A percentile compares a stretch with the other conserved stretches of the same genome.
phyloP scores from a whole-genome alignment of 2,888 invertebrate species.

The Oxystoma pomonae region DNA sequence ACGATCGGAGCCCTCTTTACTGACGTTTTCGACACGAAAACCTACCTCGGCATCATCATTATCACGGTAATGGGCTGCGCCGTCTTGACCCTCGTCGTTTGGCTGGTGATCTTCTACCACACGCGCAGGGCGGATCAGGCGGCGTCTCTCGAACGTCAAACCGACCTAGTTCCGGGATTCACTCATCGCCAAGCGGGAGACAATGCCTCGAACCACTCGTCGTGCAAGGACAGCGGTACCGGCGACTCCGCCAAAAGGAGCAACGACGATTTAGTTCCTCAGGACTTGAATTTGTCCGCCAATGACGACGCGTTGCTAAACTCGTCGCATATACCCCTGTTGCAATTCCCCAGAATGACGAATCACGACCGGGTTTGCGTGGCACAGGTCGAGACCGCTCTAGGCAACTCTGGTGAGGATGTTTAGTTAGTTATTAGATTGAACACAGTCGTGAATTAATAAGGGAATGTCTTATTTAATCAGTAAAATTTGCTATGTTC shows the following conservation, averaged over 20 bases:
- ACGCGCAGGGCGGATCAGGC: constrained; percentile 62
- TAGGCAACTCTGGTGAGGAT: neutral
- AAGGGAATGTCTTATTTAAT: too few species aligned
- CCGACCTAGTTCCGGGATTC: constrained; percentile 24
- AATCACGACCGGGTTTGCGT: constrained; percentile 40
- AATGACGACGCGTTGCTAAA: constrained; percentile 9
- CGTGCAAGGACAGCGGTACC: constrained; percentile 77
- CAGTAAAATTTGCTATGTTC: too few species aligned
- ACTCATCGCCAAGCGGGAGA: constrained; percentile 42
- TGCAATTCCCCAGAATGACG: constrained; percentile 39
- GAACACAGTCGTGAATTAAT: too few species aligned
- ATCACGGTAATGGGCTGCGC: constrained; percentile 89
- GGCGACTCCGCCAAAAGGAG: constrained; percentile 75
- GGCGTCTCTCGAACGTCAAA: constrained; percentile 34
- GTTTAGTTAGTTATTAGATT: neutral
- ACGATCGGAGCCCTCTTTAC: constrained; percentile 13
- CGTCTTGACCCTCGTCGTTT: constrained; percentile 84
- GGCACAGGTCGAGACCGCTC: constrained; percentile 2
- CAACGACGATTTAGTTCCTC: constrained; percentile 47
- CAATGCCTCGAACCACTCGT: constrained; percentile 69
- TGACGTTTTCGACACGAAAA: constrained; percentile 60
- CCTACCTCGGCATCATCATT: constrained; percentile 82
- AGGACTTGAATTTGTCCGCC: constrained; percentile 31
- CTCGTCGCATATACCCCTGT: constrained; percentile 36
- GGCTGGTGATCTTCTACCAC: constrained; percentile 89